Evolutionary conservation across 2,113 vertebrate species (phyloP), one percentile per base, ranked within the genome.

Genomic region (Astur gentilis): DNA sequence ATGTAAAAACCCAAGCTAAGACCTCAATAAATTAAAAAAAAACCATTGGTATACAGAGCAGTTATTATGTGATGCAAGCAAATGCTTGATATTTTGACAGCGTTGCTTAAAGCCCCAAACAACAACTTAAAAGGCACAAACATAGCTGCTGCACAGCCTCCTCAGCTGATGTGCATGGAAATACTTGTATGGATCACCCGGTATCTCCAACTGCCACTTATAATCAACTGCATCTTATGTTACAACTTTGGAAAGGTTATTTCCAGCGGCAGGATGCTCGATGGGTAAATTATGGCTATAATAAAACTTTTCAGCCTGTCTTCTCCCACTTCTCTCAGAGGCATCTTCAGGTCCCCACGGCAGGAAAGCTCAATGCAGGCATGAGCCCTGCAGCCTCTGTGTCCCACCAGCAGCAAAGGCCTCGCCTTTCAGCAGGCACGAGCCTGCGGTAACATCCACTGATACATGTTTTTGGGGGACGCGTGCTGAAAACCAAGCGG

Each of bases 1-100:
- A n/a, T 98, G 97, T 98, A 93, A 98, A 97, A 96, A 83, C 61
- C 80, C 93, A 88, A 97, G 88, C 70, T 95, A 95, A 97, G 97
- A 91, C 67, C 83, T 97, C 93, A 97, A 97, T 97, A 98, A 98
- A 98, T 42, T 42, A 17, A 57, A n/a, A 81, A 67, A 82, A 73
- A 72, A 54, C 75, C 89, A 64, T 69, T 66, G 81, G 64, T 92
- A 95, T 96, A 86, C 77, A 93, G 73, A 96, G 38, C 92, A 78
- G 55, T 97, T 98, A 72, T 95, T 98, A 87, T 64, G 66, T 91
- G 72, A 71, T 92, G 72, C 62, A 94, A 92, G n/a, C 70, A 96
- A 96, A 93, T 44, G n/a, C 57, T 83, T 94, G 79, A 19, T 92
- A 91, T 94, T 20, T 81, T 66, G 62, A 45, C n/a, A 82, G 40